Conservation (phyloP, 2,888 invertebrate species). For the Mythimna pallens region DNA sequence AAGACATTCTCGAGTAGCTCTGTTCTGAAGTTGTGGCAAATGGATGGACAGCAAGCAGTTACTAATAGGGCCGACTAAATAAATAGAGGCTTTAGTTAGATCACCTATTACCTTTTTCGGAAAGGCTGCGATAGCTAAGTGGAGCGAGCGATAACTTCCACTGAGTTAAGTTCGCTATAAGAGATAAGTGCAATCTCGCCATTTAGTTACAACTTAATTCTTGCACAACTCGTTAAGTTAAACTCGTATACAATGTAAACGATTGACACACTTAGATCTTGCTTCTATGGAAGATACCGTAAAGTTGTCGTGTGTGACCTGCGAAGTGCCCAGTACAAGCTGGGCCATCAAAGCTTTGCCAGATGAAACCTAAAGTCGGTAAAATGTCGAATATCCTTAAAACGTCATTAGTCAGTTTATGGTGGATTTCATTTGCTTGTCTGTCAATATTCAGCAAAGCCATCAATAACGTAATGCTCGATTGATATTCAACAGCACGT, state of each 20-base stretch:
- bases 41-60: background rate
- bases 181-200: slow-evolving; percentile 26
- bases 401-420: background rate
- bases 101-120: slow-evolving; percentile 6
- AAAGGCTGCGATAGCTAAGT: slow-evolving; percentile 4
- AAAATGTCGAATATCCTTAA: background rate
- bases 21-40: background rate
- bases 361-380: background rate
- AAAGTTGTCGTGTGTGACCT: slow-evolving; percentile 1
- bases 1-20: background rate
- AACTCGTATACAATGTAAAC: slow-evolving; percentile 42
- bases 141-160: slow-evolving; percentile 14
- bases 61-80: background rate
- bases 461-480: slow-evolving; percentile 21
- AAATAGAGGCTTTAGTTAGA: slow-evolving; percentile 1
- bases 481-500: slow-evolving; percentile 24
- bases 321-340: background rate
- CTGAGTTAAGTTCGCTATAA: slow-evolving; percentile 10
- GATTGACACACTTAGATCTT: slow-evolving; percentile 42
- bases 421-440: slow-evolving; percentile 1
- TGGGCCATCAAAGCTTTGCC: background rate
- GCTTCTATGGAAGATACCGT: slow-evolving; percentile 14
- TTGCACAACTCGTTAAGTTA: slow-evolving; percentile 44
- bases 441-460: background rate
- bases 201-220: slow-evolving; percentile 45